Percentiles rank a stretch among this genome's conserved stretches.
These are phyloP conservation scores for Microvelia longipes DNA, from an alignment of 1,140 invertebrate species.

Conservation along the genomic window DNA sequence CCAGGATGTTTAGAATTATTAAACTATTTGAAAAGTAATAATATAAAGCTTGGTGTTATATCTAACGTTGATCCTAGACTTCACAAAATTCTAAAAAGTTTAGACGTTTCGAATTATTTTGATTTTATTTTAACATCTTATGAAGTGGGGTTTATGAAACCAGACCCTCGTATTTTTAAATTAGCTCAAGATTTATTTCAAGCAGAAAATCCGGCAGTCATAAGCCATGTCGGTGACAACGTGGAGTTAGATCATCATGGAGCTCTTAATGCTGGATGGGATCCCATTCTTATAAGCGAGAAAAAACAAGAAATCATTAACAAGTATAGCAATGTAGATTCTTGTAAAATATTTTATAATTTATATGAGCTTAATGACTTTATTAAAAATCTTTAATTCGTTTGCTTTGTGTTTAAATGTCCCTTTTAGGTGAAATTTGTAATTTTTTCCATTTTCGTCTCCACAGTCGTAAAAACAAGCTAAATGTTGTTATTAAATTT, in stretches of 20 bases:
- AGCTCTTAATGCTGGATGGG: not conserved
- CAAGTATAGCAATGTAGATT: not conserved
- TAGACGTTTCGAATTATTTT: constrained; percentile 50
- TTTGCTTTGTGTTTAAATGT: no score
- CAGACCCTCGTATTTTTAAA: constrained; percentile 53
- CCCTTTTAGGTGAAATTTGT: no score
- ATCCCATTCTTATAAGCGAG: not conserved
- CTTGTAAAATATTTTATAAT: not conserved
- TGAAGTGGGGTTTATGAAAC: constrained; percentile 54
- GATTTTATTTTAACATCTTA: constrained; percentile 67
- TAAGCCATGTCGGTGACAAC: constrained; percentile 69
- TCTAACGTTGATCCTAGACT: constrained; percentile 78
- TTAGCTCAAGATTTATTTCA: constrained; percentile 37
- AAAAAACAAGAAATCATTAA: not conserved
- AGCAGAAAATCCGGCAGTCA: constrained; percentile 39
- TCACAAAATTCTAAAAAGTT: constrained; percentile 43
- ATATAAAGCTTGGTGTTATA: constrained; percentile 52
- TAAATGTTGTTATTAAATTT: no score
- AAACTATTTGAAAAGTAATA: constrained; percentile 34
- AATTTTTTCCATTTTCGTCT: no score
- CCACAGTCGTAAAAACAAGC: no score
- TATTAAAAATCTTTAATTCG: not conserved
- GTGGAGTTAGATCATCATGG: constrained; percentile 25
- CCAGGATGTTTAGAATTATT: constrained; percentile 47
- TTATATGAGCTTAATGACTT: not conserved